Conservation (phyloP, 53 echinoderm and acorn worm genomes). For the Luidia sarsii region DNA sequence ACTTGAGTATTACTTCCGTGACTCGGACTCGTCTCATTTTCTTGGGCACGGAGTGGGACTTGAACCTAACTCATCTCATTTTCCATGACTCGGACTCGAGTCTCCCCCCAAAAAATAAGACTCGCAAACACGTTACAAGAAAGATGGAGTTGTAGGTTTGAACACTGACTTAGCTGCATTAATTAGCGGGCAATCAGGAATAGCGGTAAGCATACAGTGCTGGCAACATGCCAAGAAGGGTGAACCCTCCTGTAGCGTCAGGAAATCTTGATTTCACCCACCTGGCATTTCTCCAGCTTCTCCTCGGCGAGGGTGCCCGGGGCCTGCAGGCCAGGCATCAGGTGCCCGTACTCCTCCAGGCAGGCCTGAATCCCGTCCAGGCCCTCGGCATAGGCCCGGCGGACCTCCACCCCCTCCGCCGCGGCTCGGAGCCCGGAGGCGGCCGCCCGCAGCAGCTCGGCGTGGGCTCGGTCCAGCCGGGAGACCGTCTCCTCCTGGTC, state of each 20-base stretch:
- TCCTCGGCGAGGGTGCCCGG: conserved; percentile 72
- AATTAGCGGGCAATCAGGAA: not conserved
- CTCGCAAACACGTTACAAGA: too few species aligned
- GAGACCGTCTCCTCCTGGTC: conserved; percentile 70
- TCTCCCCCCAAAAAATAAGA: too few species aligned
- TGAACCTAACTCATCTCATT: too few species aligned
- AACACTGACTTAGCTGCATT: not conserved
- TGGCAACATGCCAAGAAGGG: not conserved
- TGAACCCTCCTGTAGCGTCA: not conserved
- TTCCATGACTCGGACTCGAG: too few species aligned
- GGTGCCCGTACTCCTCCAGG: conserved; percentile 68
- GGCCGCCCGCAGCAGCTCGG: conserved; percentile 57
- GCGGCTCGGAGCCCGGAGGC: conserved; percentile 20
- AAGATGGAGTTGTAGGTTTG: too few species aligned
- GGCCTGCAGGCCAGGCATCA: conserved; percentile 62
- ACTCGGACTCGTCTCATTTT: too few species aligned
- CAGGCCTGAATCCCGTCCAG: conserved; percentile 59
- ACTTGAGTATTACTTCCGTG: too few species aligned
- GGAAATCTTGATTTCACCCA: not conserved
- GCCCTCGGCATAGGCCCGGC: conserved; percentile 60
- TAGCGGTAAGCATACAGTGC: not conserved
- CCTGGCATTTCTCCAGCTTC: conserved; percentile 67
- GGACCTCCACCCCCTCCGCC: conserved; percentile 62
- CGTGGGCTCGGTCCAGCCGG: conserved; percentile 61
- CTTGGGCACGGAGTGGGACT: too few species aligned